Evolutionary conservation across 2,797 vertebrate genomes (phyloP).

Genomic region (Morelia viridis): DNA sequence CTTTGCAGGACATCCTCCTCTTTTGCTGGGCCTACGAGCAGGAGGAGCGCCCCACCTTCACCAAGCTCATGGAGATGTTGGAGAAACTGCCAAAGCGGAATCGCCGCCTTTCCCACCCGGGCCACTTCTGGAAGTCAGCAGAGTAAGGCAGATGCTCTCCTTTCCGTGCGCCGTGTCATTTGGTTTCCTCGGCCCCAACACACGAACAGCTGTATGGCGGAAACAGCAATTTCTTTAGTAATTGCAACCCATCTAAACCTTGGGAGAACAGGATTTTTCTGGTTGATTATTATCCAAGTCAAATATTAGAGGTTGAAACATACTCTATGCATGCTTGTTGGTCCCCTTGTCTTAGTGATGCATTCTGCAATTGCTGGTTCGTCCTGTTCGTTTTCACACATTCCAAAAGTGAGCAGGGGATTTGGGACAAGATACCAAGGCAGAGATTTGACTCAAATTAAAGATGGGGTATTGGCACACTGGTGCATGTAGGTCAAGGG

Average conservation of each 20-base stretch:
- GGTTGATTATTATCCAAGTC: not conserved
- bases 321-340: not conserved
- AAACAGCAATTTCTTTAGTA: not conserved
- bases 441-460: not conserved
- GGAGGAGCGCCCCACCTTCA: slow-evolving; percentile 95
- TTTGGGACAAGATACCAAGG: not conserved
- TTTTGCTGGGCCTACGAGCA: slow-evolving; percentile 96
- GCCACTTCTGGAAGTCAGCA: slow-evolving; percentile 99
- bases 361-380: not conserved
- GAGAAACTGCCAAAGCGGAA: slow-evolving; percentile 99
- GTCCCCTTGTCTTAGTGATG: not conserved
- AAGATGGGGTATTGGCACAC: not conserved
- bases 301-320: not conserved
- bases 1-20: slow-evolving; percentile 90
- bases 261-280: not conserved
- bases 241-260: not conserved
- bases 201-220: not conserved
- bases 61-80: slow-evolving; percentile 98
- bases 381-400: not conserved
- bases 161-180: not conserved
- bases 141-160: slow-evolving; percentile 82
- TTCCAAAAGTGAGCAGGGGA: not conserved
- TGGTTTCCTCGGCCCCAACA: not conserved
- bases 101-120: slow-evolving; percentile 97
- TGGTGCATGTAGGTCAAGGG: rapidly evolving